A percentile compares a stretch with the other conserved stretches of the same genome.
These are phyloP conservation scores for Ailuropoda melanoleuca DNA, from an alignment of 2,113 vertebrate species.

Conservation along the genomic window DNA sequence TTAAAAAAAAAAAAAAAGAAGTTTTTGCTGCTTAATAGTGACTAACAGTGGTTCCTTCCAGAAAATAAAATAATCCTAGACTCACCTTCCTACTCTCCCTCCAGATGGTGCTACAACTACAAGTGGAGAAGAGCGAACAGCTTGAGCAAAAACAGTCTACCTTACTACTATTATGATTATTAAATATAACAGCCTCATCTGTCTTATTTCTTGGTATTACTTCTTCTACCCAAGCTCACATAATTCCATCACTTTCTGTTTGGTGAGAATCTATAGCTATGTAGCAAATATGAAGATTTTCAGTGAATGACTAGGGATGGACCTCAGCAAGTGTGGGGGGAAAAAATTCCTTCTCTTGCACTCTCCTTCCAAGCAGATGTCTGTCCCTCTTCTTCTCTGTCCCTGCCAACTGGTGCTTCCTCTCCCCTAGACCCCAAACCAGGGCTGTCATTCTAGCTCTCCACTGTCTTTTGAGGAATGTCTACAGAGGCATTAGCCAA, in stretches of 20 bases:
- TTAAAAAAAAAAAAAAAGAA: no score
- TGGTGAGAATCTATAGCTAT: not conserved
- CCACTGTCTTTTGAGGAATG: not conserved
- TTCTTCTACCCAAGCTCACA: not conserved
- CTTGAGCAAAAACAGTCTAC: not conserved
- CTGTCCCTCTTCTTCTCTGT: not conserved
- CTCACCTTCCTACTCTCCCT: not conserved
- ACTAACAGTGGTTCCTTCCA: not conserved
- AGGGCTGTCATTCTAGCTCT: not conserved
- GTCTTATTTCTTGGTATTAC: not conserved
- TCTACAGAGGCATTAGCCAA: not conserved
- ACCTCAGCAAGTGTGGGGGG: not conserved
- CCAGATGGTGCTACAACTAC: constrained; percentile 29
- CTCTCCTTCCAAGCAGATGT: not conserved
- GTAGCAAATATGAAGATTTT: not conserved
- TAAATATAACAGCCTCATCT: not conserved
- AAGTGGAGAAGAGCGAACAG: not conserved
- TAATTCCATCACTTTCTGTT: constrained; percentile 16
- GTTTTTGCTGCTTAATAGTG: not conserved
- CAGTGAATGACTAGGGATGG: not conserved
- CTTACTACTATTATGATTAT: not conserved
- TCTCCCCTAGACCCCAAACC: not conserved
- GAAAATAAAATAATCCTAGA: not conserved
- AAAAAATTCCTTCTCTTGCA: not conserved
- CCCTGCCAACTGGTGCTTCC: not conserved